Evolutionary conservation across 2,888 invertebrate species (phyloP).

Genomic region (Chalcis sispes): DNA sequence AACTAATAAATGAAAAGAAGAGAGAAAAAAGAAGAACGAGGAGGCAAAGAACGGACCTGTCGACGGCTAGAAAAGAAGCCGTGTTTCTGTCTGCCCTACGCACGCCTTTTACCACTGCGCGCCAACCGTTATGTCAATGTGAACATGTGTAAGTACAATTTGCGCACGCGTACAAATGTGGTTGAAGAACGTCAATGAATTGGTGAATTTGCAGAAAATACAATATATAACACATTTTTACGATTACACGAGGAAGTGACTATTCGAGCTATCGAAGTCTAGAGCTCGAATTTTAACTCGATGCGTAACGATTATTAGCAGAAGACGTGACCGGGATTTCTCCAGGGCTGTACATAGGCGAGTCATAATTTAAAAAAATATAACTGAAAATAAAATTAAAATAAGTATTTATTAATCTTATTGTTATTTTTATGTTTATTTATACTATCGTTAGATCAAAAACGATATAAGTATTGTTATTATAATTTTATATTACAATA

Average conservation of each 20-base stretch:
- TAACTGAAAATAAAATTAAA: too few relatives aligned
- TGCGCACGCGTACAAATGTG: conserved; percentile 5
- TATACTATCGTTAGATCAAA: too few relatives aligned
- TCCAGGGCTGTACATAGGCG: too few relatives aligned
- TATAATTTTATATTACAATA: too few relatives aligned
- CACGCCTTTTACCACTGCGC: conserved; percentile 34
- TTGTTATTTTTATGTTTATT: too few relatives aligned
- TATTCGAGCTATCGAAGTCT: conserved; percentile 37
- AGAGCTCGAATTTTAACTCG: conserved; percentile 25
- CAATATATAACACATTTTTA: too few relatives aligned
- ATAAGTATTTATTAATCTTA: too few relatives aligned
- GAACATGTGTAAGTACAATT: background rate
- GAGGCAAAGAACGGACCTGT: background rate
- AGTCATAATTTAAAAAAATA: too few relatives aligned
- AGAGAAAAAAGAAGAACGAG: conserved; percentile 7
- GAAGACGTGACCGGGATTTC: background rate
- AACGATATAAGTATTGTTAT: too few relatives aligned
- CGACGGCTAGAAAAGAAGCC: background rate
- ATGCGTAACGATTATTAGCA: conserved; percentile 18
- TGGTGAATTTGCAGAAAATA: conserved; percentile 14
- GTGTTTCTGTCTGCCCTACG: background rate
- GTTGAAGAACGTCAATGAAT: conserved; percentile 42
- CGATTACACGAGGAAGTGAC: too few relatives aligned
- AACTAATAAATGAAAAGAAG: background rate
- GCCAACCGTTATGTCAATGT: background rate